These are phyloP conservation scores for Agapornis roseicollis DNA, from an alignment of 2,113 vertebrate species.

Conservation along the genomic window DNA sequence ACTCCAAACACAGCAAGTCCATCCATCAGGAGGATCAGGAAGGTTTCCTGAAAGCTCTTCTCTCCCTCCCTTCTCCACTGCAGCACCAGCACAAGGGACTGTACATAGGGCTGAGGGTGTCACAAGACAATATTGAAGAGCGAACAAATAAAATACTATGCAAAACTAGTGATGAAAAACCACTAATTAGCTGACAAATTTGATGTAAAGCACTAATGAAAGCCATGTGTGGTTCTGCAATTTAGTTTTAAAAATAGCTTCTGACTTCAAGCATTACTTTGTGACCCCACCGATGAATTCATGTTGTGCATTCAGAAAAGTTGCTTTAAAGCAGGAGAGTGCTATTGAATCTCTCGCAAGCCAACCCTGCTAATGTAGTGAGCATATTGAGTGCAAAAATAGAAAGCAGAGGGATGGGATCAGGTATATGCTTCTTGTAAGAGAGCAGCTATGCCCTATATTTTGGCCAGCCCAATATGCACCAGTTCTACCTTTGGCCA, in stretches of 20 bases:
- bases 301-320: conserved; percentile 29
- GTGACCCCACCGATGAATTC: conserved; percentile 46
- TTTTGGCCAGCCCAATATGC: not conserved
- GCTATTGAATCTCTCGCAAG: conserved; percentile 23
- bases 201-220: conserved; percentile 66
- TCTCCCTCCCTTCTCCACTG: not conserved
- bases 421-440: conserved; percentile 22
- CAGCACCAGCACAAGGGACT: not conserved
- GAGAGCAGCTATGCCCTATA: not conserved
- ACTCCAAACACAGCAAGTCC: conserved; percentile 49
- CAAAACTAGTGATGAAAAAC: conserved; percentile 60
- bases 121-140: not conserved
- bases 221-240: conserved; percentile 37
- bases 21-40: conserved; percentile 46
- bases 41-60: conserved; percentile 9
- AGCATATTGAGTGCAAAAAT: not conserved
- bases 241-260: conserved; percentile 62
- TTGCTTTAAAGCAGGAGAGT: conserved; percentile 39
- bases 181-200: conserved; percentile 68
- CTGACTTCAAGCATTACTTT: conserved; percentile 61
- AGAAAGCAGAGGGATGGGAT: conserved; percentile 25
- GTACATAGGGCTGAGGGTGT: not conserved
- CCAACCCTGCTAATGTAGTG: not conserved
- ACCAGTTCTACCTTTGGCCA: not conserved
- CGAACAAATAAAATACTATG: conserved; percentile 48